Evolutionary conservation across 2,888 invertebrate species (phyloP), one percentile per base, ranked within the genome.

Genomic region (Hyposoter didymator): DNA sequence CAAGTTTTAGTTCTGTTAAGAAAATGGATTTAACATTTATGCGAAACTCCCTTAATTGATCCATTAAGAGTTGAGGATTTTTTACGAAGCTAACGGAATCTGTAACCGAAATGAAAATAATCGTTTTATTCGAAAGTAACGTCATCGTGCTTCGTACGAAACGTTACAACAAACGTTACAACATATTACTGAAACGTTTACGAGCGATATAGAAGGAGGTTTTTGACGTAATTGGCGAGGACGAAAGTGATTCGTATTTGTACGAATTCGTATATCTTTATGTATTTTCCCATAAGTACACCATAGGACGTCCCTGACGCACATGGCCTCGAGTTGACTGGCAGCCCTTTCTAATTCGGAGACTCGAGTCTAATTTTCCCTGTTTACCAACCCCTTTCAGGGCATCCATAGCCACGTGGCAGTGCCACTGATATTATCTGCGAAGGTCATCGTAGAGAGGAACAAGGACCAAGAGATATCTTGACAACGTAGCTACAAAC

Each of bases 261-360:
- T 52, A 52, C 67, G 22, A 52, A 52, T 35, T 66, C 35, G 6
- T 64, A 12, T 19, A 32, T 76, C 17, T 35, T 49, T 32, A 35
- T 19, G 47, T 8, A 22, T 59, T 35, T 49, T 49, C 47, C n/a
- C 52, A 52, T 28, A 59, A 59, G 12, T 14, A 67, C 32, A 22
- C 35, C 10, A 72, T n/a, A 39, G 32, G 10, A 32, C 3, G 14
- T 59, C 78, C 45, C 55, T 35, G 43, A 39, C 55, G 49, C 79
- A 79, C 74, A n/a, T 79, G 78, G 62, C 74, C 64, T 59, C 79
- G 62, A 62, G 64, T 47, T 49, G 49, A 69, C 59, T 78, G 35
- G 32, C 67, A 66, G 78, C 52, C 39, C 73, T 69, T 78, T 22
- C 73, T 62, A 62, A 78, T 78, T 83, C 28, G 14, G 64, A 28